Evolutionary conservation across 2,888 invertebrate genomes (phyloP), one percentile per base, ranked within the genome.

Genomic region (Melitaea athalia): DNA sequence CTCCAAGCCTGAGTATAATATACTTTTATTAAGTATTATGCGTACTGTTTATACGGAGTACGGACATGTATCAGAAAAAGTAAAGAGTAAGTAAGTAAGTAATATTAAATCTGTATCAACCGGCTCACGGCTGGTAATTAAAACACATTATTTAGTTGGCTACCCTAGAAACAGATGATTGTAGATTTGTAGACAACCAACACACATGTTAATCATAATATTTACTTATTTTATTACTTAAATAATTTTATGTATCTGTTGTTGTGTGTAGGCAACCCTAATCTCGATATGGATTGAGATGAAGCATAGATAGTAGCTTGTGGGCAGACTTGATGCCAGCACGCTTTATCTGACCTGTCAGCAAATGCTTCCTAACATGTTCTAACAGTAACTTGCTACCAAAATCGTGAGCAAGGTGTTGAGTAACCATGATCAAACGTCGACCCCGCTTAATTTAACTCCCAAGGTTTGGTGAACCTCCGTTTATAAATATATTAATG

Each of bases 321-420:
- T 57, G 72, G 70, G 68, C 59, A 62, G 59, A 49, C 4, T 49
- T 31, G 43, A 70, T 65, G 70, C 66, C 70, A 63, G 33, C 43
- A 59, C 52, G 65, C 33, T 64, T 62, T 59, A 68, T 61, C 66
- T 52, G 52, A 45, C 66, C 42, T 49, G 68, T 72, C 72, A 64
- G 61, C 59, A 50, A 24, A 38, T n/a, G n/a, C 47, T 33, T 11
- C 17, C 33, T 62, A 70, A 72, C 63, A 43, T 53, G 63, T n/a
- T 53, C 14, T 31, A 61, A 57, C 57, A 61, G 53, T 55, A 65
- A 62, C 24, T 45, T 59, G 70, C 72, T 72, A 72, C 72, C 60
- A 68, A 50, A 65, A 24, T 72, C 72, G 70, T 70, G 71, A 69
- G 57, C 42, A 64, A 55, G 33, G 53, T 45, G 59, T 70, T 71